These are phyloP conservation scores for Hirtodrosophila alboralis DNA, from an alignment of 2,888 invertebrate genomes.

Conservation along the genomic window DNA sequence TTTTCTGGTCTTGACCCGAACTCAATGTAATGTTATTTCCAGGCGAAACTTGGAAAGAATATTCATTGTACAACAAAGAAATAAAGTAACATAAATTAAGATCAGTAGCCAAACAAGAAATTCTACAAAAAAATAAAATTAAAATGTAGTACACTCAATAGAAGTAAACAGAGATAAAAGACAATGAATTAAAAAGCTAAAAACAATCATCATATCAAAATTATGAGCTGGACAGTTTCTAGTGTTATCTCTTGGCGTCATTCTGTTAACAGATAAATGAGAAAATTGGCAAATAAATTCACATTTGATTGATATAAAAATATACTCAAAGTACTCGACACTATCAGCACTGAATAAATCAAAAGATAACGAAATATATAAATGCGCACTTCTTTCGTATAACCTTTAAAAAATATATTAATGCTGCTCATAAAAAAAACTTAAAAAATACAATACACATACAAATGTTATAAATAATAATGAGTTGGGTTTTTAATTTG, in stretches of 20 bases:
- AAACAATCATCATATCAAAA: too few species aligned
- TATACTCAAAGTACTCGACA: constrained; percentile 6
- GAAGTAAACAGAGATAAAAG: too few species aligned
- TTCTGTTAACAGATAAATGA: constrained; percentile 15
- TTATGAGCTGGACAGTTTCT: too few species aligned
- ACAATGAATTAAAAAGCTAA: too few species aligned
- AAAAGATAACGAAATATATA: constrained; percentile 17
- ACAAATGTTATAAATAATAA: constrained; percentile 25
- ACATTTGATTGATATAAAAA: constrained; percentile 28
- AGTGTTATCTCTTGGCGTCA: constrained; percentile 13
- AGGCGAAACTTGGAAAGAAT: constrained; percentile 20
- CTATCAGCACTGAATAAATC: constrained; percentile 26
- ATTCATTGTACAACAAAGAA: constrained; percentile 1
- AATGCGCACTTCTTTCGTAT: constrained; percentile 25
- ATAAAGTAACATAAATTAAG: not conserved
- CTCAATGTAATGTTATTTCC: constrained; percentile 38
- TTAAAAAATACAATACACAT: constrained; percentile 62
- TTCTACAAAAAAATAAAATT: not conserved
- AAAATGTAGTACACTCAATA: not conserved
- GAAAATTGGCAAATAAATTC: constrained; percentile 51
- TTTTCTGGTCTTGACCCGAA: constrained; percentile 36
- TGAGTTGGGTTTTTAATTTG: constrained; percentile 5
- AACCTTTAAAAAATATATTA: constrained; percentile 58
- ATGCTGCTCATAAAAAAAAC: constrained; percentile 50
- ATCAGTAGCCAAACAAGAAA: not conserved